These are phyloP conservation scores for Ictidomys tridecemlineatus DNA, from an alignment of 2,113 vertebrate genomes.

Conservation along the genomic window DNA sequence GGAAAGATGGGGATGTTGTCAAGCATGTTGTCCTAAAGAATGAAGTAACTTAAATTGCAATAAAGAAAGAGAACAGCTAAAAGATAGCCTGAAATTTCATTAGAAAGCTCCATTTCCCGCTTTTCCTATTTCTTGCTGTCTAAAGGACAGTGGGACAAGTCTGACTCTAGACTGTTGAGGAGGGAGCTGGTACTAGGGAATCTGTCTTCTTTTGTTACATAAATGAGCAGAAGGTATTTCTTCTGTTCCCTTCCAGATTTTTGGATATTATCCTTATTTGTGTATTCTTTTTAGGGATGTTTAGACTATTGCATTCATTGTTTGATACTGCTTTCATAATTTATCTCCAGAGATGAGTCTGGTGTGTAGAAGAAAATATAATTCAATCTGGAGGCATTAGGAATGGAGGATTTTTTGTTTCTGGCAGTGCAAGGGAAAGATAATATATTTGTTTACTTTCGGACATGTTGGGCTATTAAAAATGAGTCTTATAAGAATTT, in stretches of 20 bases:
- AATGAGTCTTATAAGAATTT: slow-evolving; percentile 24
- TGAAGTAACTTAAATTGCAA: slow-evolving; percentile 25
- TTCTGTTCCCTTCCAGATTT: not conserved
- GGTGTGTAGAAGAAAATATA: not conserved
- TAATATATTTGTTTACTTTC: slow-evolving; percentile 45
- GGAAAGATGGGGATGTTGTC: not conserved
- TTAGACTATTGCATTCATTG: not conserved
- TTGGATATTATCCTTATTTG: slow-evolving; percentile 31
- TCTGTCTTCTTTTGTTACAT: slow-evolving; percentile 5
- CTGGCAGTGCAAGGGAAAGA: slow-evolving; percentile 13
- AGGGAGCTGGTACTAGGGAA: not conserved
- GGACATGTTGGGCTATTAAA: not conserved
- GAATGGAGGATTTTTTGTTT: slow-evolving; percentile 39
- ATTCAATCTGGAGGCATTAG: not conserved
- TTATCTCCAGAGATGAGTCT: not conserved
- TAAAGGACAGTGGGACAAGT: not conserved
- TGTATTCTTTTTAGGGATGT: not conserved
- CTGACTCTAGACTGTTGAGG: not conserved
- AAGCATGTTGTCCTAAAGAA: not conserved
- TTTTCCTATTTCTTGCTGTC: not conserved
- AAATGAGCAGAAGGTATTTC: slow-evolving; percentile 20
- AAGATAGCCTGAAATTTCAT: slow-evolving; percentile 29
- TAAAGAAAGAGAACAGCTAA: not conserved
- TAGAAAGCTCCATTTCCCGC: not conserved
- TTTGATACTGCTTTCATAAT: slow-evolving; percentile 37